Evolutionary conservation across 1,140 invertebrate species (phyloP).

Genomic region (Wasmannia auropunctata): DNA sequence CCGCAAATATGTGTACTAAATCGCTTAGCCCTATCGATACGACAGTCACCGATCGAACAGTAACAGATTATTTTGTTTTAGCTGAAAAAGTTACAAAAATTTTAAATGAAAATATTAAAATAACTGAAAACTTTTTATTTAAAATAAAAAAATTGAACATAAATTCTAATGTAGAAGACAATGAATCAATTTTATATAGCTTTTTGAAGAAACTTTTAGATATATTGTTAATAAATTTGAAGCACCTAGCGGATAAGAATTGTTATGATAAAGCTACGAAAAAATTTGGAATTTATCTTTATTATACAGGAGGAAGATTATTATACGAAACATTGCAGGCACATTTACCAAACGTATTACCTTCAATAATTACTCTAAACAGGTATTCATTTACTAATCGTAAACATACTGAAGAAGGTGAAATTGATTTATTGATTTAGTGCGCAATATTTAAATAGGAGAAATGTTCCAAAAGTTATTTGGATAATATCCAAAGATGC

Average conservation of each 20-base stretch:
- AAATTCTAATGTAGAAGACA: neutral
- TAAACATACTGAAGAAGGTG: no score
- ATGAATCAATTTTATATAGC: neutral
- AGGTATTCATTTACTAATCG: no score
- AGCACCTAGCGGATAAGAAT: neutral
- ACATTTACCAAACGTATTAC: neutral
- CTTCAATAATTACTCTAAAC: neutral
- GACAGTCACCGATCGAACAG: no score
- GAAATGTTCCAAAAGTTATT: no score
- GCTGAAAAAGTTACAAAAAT: neutral
- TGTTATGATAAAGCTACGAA: no score
- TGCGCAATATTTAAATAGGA: no score
- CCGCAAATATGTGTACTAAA: no score
- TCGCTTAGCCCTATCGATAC: no score
- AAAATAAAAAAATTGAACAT: neutral
- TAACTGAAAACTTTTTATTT: neutral
- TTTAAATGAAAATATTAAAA: neutral
- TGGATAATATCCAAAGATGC: no score
- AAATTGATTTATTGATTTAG: no score
- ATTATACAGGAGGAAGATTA: neutral
- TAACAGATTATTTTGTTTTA: neutral
- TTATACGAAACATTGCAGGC: neutral
- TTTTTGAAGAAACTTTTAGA: neutral
- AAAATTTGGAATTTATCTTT: neutral
- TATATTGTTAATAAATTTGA: neutral